Percentiles rank a stretch among this genome's conserved stretches.
Conservation (phyloP, 1,140 invertebrate genomes). For the Drosophila jambulina region DNA sequence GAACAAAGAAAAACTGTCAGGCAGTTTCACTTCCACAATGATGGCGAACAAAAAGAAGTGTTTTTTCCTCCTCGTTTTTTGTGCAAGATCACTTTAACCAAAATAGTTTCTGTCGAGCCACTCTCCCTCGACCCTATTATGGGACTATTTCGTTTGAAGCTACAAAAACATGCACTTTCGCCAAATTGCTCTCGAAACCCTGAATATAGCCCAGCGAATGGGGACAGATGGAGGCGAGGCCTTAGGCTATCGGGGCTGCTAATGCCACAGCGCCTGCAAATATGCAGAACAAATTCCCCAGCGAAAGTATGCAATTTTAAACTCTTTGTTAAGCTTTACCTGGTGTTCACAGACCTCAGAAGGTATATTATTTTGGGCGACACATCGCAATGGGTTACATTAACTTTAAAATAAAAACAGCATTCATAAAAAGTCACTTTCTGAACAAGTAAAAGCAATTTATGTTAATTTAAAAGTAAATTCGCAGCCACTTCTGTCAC, state of each 20-base stretch:
- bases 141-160: slow-evolving; percentile 35
- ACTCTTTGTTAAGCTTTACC: slow-evolving; percentile 19
- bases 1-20: slow-evolving; percentile 60
- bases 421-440: too few relatives aligned
- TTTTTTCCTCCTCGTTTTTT: not conserved
- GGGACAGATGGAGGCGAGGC: slow-evolving; percentile 10
- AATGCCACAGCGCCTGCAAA: slow-evolving; percentile 10
- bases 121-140: slow-evolving; percentile 57
- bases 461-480: too few relatives aligned
- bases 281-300: slow-evolving; percentile 19
- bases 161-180: slow-evolving; percentile 25
- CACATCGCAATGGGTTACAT: not conserved
- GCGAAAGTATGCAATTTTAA: slow-evolving; percentile 25
- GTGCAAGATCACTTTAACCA: slow-evolving; percentile 60
- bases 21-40: slow-evolving; percentile 15
- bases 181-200: slow-evolving; percentile 28
- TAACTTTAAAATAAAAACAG: not conserved
- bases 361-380: not conserved
- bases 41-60: slow-evolving; percentile 20
- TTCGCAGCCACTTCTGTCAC: too few relatives aligned
- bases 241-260: slow-evolving; percentile 7
- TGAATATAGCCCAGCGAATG: slow-evolving; percentile 16
- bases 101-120: slow-evolving; percentile 42
- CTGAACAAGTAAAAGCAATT: too few relatives aligned
- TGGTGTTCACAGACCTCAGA: too few relatives aligned